Conservation (phyloP, 2,888 invertebrate genomes). For the Argynnis bischoffii region DNA sequence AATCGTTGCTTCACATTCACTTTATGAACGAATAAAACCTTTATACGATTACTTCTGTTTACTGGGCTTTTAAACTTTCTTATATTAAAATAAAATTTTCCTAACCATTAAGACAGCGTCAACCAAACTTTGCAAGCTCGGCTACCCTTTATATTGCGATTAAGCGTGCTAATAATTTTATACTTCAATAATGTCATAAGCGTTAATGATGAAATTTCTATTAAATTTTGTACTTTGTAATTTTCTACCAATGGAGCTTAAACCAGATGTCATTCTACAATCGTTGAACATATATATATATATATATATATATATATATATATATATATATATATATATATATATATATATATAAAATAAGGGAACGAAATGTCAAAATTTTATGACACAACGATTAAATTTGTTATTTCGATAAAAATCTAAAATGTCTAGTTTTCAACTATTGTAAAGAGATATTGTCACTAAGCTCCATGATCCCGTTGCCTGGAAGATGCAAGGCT, state of each 20-base stretch:
- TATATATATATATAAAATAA: too few species aligned
- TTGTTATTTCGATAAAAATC: too few species aligned
- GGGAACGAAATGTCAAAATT: too few species aligned
- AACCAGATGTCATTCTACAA: not conserved
- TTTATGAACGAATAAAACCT: slow-evolving; percentile 18
- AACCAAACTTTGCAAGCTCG: not conserved
- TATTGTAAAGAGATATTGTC: too few species aligned
- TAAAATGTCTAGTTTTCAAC: too few species aligned
- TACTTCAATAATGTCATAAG: slow-evolving; percentile 1
- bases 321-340: too few species aligned
- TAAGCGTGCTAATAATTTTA: slow-evolving; percentile 4
- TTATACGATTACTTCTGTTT: slow-evolving; percentile 19
- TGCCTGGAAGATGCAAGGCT: too few species aligned
- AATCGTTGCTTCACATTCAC: slow-evolving; percentile 3
- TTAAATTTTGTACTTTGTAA: not conserved
- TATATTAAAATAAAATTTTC: not conserved
- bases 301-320: too few species aligned
- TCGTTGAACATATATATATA: too few species aligned
- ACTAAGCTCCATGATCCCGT: too few species aligned
- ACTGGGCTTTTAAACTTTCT: slow-evolving; percentile 18
- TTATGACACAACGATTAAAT: too few species aligned
- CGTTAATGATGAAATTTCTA: not conserved
- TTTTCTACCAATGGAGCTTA: not conserved
- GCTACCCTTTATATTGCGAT: slow-evolving; percentile 8
- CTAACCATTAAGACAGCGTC: not conserved